A percentile compares a stretch with the other conserved stretches of the same genome.
Evolutionary conservation across 2,797 vertebrate genomes (phyloP).

Genomic region (Sebastes itinus): DNA sequence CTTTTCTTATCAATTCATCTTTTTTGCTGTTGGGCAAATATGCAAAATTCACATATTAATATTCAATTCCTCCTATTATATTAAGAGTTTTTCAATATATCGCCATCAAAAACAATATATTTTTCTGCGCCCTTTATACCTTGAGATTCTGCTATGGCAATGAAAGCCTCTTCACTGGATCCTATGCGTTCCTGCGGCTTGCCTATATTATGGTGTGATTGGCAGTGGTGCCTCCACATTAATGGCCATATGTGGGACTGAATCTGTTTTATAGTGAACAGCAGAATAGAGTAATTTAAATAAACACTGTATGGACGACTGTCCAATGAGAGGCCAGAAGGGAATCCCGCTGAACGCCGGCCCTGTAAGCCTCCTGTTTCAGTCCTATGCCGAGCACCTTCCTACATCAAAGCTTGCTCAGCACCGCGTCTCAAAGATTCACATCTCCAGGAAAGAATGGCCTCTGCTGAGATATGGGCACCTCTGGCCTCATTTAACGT

Average conservation of each 20-base stretch:
- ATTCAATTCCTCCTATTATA: constrained; percentile 66
- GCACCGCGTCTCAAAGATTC: constrained; percentile 76
- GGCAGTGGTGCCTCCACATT: constrained; percentile 50
- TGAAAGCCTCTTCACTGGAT: constrained; percentile 41
- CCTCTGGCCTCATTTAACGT: constrained; percentile 82
- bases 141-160: constrained; percentile 49
- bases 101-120: constrained; percentile 62
- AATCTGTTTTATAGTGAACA: constrained; percentile 46
- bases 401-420: constrained; percentile 82
- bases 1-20: constrained; percentile 73
- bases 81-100: constrained; percentile 48
- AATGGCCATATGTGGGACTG: constrained; percentile 53
- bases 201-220: constrained; percentile 51
- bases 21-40: constrained; percentile 74
- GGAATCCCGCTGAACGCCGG: constrained; percentile 69
- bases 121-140: constrained; percentile 40
- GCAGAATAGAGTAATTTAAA: constrained; percentile 70
- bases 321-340: constrained; percentile 67
- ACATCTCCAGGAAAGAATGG: constrained; percentile 83
- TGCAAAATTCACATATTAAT: constrained; percentile 70
- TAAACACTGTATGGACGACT: constrained; percentile 58
- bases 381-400: constrained; percentile 75
- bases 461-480: constrained; percentile 82
- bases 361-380: constrained; percentile 76
- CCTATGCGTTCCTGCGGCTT: constrained; percentile 52